Conservation (phyloP, 1,140 invertebrate species). For the Rhysida immarginata region DNA sequence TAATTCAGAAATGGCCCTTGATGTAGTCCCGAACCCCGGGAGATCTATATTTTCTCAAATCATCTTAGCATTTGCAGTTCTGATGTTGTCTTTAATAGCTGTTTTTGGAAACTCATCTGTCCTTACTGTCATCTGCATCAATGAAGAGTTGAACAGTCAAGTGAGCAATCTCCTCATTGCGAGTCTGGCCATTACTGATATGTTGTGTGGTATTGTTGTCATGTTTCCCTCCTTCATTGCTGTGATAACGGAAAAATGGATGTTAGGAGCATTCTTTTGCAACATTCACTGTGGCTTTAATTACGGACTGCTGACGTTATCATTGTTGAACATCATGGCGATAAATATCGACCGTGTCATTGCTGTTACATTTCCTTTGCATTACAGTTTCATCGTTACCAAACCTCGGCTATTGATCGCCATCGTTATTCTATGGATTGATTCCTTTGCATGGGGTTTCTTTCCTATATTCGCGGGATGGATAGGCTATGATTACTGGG, state of each 20-base stretch:
- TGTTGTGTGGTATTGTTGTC: constrained; percentile 2
- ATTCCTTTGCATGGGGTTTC: neutral
- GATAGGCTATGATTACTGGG: constrained; percentile 9
- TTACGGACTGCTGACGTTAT: constrained; percentile 5
- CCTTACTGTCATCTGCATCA: neutral
- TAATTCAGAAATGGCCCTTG: too few species aligned
- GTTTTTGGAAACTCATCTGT: neutral
- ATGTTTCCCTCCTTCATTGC: constrained; percentile 7
- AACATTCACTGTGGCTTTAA: neutral
- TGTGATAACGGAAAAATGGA: constrained; percentile 8
- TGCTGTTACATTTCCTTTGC: constrained; percentile 7
- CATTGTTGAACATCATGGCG: constrained; percentile 2
- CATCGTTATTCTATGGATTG: neutral
- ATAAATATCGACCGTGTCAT: constrained; percentile 11
- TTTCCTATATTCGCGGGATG: neutral
- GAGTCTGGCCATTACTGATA: constrained; percentile 7
- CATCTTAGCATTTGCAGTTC: too few species aligned
- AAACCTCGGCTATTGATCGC: neutral
- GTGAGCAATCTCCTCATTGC: constrained; percentile 4
- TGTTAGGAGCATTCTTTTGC: neutral
- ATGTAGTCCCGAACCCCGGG: too few species aligned
- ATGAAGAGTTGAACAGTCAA: neutral
- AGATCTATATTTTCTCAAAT: too few species aligned
- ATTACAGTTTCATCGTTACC: neutral
- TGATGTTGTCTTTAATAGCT: too few species aligned